Evolutionary conservation across 2,113 vertebrate species (phyloP).

Genomic region (Pavo muticus): DNA sequence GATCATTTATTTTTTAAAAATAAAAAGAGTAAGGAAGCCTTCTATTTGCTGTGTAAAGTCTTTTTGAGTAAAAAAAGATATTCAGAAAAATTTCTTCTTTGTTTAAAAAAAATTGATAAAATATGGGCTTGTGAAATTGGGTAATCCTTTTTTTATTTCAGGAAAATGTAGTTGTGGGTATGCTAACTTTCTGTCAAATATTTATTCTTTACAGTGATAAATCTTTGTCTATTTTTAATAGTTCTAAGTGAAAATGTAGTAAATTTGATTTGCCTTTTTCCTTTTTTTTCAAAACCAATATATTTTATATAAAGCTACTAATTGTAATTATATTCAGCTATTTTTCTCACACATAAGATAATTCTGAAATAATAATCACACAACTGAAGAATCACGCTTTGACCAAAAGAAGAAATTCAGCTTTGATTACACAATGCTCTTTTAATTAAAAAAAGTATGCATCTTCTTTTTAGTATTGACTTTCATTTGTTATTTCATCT

Average conservation of each 20-base stretch:
- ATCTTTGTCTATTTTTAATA: not conserved
- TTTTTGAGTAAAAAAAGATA: not conserved
- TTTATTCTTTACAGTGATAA: not conserved
- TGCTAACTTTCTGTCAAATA: not conserved
- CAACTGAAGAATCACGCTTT: not conserved
- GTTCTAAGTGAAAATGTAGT: not conserved
- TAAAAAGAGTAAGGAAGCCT: not conserved
- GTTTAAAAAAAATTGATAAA: not conserved
- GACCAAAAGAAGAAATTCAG: not conserved
- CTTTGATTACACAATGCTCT: conserved; percentile 7
- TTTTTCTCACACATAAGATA: not conserved
- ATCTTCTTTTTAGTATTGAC: not conserved
- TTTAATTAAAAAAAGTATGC: not conserved
- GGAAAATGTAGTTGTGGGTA: not conserved
- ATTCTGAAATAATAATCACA: not conserved
- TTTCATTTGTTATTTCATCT: conserved; percentile 43
- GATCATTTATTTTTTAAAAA: not conserved
- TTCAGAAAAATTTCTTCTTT: conserved; percentile 13
- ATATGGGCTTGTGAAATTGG: not conserved
- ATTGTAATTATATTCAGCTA: not conserved
- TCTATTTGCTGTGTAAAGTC: not conserved
- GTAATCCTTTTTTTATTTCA: not conserved
- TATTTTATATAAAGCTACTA: not conserved
- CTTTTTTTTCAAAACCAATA: not conserved
- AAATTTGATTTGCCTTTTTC: not conserved